These are phyloP conservation scores for Lottia gigantea DNA, from an alignment of 2,888 invertebrate species.

Conservation along the genomic window DNA sequence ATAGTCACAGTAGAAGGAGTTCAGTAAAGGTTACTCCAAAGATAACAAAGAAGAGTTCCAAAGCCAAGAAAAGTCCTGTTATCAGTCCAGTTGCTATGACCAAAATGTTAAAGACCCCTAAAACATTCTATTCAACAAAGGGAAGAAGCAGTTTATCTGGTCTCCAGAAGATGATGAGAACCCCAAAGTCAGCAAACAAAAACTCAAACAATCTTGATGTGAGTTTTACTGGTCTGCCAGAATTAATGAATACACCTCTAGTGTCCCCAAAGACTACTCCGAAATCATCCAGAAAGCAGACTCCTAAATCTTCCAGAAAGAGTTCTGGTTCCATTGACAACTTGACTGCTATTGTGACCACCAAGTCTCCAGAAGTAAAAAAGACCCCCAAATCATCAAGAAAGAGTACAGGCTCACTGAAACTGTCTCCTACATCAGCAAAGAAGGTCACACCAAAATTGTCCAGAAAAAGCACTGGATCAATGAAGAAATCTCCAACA, in stretches of 20 bases:
- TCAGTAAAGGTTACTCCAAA: slow-evolving; percentile 6
- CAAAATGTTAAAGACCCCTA: background rate
- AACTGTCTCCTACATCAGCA: slow-evolving; percentile 11
- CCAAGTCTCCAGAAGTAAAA: slow-evolving; percentile 23
- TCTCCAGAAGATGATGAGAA: background rate
- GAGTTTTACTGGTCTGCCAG: slow-evolving; percentile 28
- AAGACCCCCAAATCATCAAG: slow-evolving; percentile 16
- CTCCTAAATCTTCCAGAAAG: slow-evolving; percentile 26
- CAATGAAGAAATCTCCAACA: slow-evolving; percentile 29
- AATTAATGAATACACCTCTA: slow-evolving; percentile 27
- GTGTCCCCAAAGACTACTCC: slow-evolving; percentile 24
- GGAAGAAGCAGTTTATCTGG: slow-evolving; percentile 16
- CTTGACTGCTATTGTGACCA: slow-evolving; percentile 34
- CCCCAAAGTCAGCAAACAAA: slow-evolving; percentile 2
- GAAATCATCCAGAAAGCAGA: slow-evolving; percentile 13
- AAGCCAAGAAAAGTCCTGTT: slow-evolving; percentile 3
- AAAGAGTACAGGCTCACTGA: background rate
- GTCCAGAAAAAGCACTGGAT: slow-evolving; percentile 12
- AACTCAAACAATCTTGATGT: slow-evolving; percentile 12
- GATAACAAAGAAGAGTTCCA: slow-evolving; percentile 21
- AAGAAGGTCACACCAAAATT: slow-evolving; percentile 15
- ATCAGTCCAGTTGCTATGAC: slow-evolving; percentile 20
- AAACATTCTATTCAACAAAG: slow-evolving; percentile 16
- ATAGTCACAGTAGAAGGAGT: background rate
- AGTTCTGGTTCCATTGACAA: slow-evolving; percentile 13